A percentile compares a stretch with the other conserved stretches of the same genome.
These are phyloP conservation scores for Drosophila picticornis DNA, from an alignment of 2,888 invertebrate species.

Conservation along the genomic window DNA sequence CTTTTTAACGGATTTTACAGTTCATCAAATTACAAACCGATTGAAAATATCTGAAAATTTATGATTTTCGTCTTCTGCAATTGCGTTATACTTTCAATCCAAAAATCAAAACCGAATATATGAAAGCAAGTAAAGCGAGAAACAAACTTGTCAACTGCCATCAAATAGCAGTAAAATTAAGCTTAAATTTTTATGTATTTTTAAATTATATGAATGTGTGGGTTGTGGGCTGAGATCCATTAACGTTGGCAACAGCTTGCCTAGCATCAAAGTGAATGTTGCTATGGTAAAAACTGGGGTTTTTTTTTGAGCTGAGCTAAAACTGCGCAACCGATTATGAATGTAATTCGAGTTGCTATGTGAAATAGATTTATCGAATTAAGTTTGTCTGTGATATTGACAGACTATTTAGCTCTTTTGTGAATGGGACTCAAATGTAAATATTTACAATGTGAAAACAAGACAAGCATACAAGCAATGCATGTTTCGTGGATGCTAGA, in stretches of 20 bases:
- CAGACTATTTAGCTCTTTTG: not conserved
- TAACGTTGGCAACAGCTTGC: conserved; percentile 36
- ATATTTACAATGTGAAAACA: not conserved
- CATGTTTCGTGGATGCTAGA: not conserved
- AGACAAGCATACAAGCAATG: not conserved
- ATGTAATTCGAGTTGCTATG: conserved; percentile 7
- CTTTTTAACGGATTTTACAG: not conserved
- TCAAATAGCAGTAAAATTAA: conserved; percentile 30
- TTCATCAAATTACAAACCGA: not conserved
- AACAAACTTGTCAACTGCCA: conserved; percentile 26
- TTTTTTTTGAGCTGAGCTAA: conserved; percentile 25
- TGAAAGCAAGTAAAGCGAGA: conserved; percentile 5
- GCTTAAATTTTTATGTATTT: conserved; percentile 19
- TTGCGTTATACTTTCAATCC: not conserved
- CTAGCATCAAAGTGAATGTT: conserved; percentile 8
- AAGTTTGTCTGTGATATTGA: conserved; percentile 4
- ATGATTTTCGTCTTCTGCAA: not conserved
- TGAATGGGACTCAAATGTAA: not conserved
- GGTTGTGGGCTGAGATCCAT: not conserved
- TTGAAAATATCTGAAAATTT: not conserved
- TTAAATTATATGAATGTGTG: conserved; percentile 28
- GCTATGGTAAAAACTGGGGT: not conserved
- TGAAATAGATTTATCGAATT: conserved; percentile 7
- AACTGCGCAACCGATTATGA: conserved; percentile 38
- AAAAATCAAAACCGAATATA: not conserved